Evolutionary conservation across 2,888 invertebrate genomes (phyloP).

Genomic region (Mesoligia furuncula): DNA sequence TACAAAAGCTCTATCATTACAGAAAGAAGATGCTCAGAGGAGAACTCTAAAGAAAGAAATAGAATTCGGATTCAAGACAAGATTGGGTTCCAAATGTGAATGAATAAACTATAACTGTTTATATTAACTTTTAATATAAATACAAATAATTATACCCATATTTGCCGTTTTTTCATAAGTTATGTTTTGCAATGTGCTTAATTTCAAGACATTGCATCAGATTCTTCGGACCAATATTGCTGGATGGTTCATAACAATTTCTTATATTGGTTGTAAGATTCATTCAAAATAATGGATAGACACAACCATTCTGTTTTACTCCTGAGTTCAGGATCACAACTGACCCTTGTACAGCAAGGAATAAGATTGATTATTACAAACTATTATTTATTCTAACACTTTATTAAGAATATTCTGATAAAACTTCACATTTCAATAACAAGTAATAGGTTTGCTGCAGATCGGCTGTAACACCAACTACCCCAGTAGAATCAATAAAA

Average conservation of each 20-base stretch:
- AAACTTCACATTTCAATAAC: constrained; percentile 54
- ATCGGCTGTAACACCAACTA: constrained; percentile 58
- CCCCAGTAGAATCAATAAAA: constrained; percentile 66
- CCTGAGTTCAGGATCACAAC: not conserved
- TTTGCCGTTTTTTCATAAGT: constrained; percentile 1
- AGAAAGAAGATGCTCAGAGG: constrained; percentile 91
- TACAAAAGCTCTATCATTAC: constrained; percentile 92
- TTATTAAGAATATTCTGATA: constrained; percentile 51
- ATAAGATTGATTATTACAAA: constrained; percentile 45
- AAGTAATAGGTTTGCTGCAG: constrained; percentile 53
- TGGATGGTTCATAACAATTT: not conserved
- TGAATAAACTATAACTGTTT: constrained; percentile 50
- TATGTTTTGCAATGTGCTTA: not conserved
- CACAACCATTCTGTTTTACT: not conserved
- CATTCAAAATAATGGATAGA: not conserved
- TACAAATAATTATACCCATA: constrained; percentile 30
- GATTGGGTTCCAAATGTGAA: constrained; percentile 4
- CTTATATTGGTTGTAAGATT: not conserved
- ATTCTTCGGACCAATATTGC: too few relatives aligned
- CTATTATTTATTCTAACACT: constrained; percentile 42
- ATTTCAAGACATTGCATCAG: constrained; percentile 41
- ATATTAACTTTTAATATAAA: constrained; percentile 62
- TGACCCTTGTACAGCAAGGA: not conserved
- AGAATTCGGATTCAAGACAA: not conserved
- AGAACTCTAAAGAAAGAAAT: constrained; percentile 72